A percentile compares a stretch with the other conserved stretches of the same genome.
Evolutionary conservation across 1,140 invertebrate genomes (phyloP).

Genomic region (Calliopsis andreniformis): DNA sequence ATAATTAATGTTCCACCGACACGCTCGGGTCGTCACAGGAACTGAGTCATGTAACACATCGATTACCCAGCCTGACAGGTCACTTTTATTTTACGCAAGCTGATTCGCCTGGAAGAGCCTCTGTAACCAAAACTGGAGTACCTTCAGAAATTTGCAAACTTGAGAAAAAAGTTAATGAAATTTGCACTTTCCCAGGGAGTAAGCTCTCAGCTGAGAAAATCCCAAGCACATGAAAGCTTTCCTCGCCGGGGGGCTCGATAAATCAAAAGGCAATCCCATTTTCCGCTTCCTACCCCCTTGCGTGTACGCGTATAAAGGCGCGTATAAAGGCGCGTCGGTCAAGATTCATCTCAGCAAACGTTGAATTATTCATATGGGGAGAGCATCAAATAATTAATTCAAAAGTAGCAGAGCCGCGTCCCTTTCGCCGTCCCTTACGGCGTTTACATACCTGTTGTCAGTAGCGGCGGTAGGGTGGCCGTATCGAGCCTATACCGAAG

Average conservation of each 20-base stretch:
- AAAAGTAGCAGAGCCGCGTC: slow-evolving; percentile 51
- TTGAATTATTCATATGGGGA: slow-evolving; percentile 66
- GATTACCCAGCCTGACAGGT: neutral
- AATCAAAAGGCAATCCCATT: slow-evolving; percentile 62
- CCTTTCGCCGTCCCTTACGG: slow-evolving; percentile 33
- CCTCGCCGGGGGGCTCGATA: slow-evolving; percentile 26
- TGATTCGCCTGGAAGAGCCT: neutral
- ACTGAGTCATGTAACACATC: slow-evolving; percentile 48
- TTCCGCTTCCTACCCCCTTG: neutral
- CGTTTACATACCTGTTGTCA: slow-evolving; percentile 20
- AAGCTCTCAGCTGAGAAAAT: neutral
- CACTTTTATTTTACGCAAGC: neutral
- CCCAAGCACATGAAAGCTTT: neutral
- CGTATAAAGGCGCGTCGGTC: neutral
- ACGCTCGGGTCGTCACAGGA: slow-evolving; percentile 47
- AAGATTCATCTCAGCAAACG: slow-evolving; percentile 50
- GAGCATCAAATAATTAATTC: slow-evolving; percentile 68
- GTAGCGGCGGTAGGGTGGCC: neutral
- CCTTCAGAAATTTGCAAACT: neutral
- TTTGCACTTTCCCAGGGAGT: neutral
- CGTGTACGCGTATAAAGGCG: neutral
- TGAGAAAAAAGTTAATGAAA: slow-evolving; percentile 21
- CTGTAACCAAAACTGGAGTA: neutral
- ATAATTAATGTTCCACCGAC: slow-evolving; percentile 51
- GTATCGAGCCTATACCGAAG: slow-evolving; percentile 15